Evolutionary conservation across 1,140 invertebrate species (phyloP), one percentile per base, ranked within the genome.

Genomic region (Pseudomyrmex dendroicus): DNA sequence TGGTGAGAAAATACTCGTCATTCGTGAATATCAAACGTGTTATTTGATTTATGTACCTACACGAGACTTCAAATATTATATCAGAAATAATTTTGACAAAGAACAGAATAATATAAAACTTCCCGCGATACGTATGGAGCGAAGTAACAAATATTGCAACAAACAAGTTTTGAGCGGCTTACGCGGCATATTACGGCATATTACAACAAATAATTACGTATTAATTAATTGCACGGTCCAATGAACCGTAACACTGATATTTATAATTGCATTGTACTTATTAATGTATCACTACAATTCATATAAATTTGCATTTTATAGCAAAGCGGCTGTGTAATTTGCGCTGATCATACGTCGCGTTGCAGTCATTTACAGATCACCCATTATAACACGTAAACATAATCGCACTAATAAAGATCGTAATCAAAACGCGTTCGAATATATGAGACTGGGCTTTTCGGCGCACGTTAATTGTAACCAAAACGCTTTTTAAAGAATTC

Each of bases 221-320:
- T 70, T 78, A 70, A 78, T 78, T 20, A 78, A 70, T 78, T 48
- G 64, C 76, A 22, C 64, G 52, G 54, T 68, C 68, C 44, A 10
- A 10, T 25, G 20, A 78, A 57, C 17, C 35, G 35, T 46, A 57
- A 72, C 13, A 12, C 50, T 13, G 52, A 25, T 78, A 48, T 78
- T 70, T 66, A 57, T 70, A 68, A 78, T 68, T 78, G 44, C 64
- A 17, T 78, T 22, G n/a, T 1, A 78, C 76, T 78, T 78, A 78
- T 78, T 70, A 78, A 78, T 78, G 57, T 78, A 70, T 68, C 76
- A n/a, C 52, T 70, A 59, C 76, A 64, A 78, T 70, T 78, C 20
- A 9, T 70, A 48, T 20, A 20, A 70, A 78, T 78, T 78, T 68
- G 15, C 64, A 68, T 78, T 57, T 68, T 78, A 70, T 46, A 56